Evolutionary conservation across 2,797 vertebrate genomes (phyloP), one percentile per base, ranked within the genome.

Genomic region (Etheostoma perlongum): DNA sequence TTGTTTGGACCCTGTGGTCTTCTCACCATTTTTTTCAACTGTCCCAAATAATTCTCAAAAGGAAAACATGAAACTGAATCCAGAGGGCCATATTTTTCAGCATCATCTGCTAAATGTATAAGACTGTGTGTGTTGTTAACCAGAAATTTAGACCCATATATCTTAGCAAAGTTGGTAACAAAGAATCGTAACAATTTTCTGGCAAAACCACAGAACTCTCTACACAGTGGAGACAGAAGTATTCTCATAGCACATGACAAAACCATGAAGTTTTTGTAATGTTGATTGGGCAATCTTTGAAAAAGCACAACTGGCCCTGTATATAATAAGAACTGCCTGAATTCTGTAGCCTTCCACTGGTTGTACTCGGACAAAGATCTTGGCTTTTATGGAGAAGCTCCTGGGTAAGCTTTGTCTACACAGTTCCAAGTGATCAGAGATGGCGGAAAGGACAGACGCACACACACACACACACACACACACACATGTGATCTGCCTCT

Each of bases 41-140:
- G 58, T 61, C 58, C 58, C 58, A 44, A 61, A 61, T 44, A 61
- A 23, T 61, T 61, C 58, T 61, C 36, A 15, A 61, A 60, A 23
- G 58, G 36, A 23, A 61, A 61, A 44, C 58, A 60, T 61, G 58
- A 44, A 60, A 61, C 58, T 44, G 40, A 61, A 44, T 61, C 58
- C 40, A 61, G 58, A 42, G 58, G 58, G 58, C 58, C 40, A 44
- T 44, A 61, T 61, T 44, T 59, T 59, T 59, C 57, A 42, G 57
- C 58, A 61, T 44, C 40, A 61, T 61, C n/a, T 61, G 58, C 58
- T 61, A 44, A 61, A 61, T 61, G n/a, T 61, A 44, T 44, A 61
- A 61, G 36, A 61, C 13, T 65, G 48, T 65, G 63, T 51, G 48
- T 51, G 21, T 51, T 65, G 27, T 65, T 51, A 36, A 65, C 47